phyloP scores from a whole-genome alignment of 2,797 vertebrate genomes.

The Poecile montanus region DNA sequence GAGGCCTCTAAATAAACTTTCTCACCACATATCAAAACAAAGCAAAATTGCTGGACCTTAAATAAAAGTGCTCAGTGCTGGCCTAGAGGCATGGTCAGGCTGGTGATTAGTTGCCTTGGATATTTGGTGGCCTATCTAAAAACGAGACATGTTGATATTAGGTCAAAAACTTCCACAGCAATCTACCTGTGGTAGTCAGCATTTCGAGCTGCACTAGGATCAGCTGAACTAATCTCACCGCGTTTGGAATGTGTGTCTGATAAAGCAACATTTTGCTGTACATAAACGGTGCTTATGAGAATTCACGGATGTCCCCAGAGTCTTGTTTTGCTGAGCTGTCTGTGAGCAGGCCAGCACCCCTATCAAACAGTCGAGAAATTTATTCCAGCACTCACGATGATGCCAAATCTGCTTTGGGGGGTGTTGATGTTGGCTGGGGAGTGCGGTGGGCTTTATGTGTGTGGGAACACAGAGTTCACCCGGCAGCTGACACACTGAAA shows the following conservation, averaged over 20 bases:
- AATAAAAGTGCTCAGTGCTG: conserved; percentile 36
- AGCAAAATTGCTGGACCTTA: conserved; percentile 50
- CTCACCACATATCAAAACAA: conserved; percentile 24
- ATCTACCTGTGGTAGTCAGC: background rate
- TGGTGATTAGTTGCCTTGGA: conserved; percentile 37
- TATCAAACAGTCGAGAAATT: background rate
- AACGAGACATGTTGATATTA: background rate
- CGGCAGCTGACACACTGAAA: background rate
- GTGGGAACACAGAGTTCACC: background rate
- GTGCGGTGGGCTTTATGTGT: background rate
- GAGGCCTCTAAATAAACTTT: conserved; percentile 5
- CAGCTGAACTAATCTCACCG: background rate
- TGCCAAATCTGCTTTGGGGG: background rate
- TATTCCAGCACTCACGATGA: background rate
- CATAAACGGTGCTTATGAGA: background rate
- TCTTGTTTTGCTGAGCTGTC: conserved; percentile 28
- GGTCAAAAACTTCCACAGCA: background rate
- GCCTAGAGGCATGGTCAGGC: conserved; percentile 29
- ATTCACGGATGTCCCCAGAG: background rate
- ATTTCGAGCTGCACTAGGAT: background rate
- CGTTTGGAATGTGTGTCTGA: background rate
- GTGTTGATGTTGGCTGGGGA: background rate
- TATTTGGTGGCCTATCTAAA: conserved; percentile 20
- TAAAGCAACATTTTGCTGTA: background rate
- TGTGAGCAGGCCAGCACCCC: background rate